Evolutionary conservation across 2,113 vertebrate genomes (phyloP).

Genomic region (Ranitomeya imitator): DNA sequence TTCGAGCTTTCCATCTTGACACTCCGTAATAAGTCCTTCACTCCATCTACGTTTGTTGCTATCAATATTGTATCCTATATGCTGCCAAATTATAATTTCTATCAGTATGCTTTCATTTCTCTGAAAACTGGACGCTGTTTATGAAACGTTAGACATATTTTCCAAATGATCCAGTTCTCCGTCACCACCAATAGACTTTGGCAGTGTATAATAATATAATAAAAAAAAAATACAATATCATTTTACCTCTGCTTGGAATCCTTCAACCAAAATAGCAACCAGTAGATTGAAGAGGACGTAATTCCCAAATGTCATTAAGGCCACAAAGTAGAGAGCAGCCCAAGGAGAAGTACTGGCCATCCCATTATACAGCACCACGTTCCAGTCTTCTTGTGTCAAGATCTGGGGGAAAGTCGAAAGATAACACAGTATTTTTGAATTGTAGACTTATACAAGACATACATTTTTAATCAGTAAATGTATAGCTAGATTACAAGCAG

Average conservation of each 20-base stretch:
- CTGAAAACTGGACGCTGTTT: background rate
- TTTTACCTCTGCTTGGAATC: slow-evolving; percentile 93
- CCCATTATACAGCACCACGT: slow-evolving; percentile 92
- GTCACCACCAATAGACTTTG: too few species aligned
- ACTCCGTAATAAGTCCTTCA: too few species aligned
- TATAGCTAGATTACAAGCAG: too few species aligned
- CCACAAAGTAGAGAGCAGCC: slow-evolving; percentile 94
- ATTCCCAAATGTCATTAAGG: slow-evolving; percentile 96
- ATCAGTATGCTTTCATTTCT: background rate
- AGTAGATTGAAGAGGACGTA: slow-evolving; percentile 96
- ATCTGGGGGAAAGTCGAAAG: slow-evolving; percentile 73
- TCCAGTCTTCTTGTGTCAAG: slow-evolving; percentile 97
- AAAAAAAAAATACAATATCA: background rate
- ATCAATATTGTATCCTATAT: background rate
- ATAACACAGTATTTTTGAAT: background rate
- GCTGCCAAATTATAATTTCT: slow-evolving; percentile 25
- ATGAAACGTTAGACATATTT: background rate
- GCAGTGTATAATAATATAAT: too few species aligned
- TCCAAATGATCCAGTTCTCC: background rate
- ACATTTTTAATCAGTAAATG: too few species aligned
- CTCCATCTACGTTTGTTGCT: too few species aligned
- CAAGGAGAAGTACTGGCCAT: slow-evolving; percentile 92
- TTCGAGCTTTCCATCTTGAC: too few species aligned
- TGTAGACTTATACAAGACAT: background rate
- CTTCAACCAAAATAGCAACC: slow-evolving; percentile 95